phyloP scores from a whole-genome alignment of 2,113 vertebrate genomes.

The Poicephalus gulielmi region DNA sequence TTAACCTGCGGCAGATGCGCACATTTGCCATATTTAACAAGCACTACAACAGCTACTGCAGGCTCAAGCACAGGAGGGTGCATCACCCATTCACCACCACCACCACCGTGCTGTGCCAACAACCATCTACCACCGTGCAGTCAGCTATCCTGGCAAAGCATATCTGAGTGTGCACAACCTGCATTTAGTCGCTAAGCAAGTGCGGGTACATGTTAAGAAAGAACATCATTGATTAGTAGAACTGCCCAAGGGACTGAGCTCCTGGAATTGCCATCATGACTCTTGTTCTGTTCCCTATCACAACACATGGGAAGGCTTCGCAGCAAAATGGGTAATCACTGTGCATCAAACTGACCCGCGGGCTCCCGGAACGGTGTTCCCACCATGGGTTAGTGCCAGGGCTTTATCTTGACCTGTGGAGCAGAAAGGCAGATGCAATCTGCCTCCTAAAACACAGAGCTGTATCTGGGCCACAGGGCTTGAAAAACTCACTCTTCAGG shows the following conservation, averaged over 20 bases:
- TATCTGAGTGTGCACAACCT: not conserved
- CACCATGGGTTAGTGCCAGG: not conserved
- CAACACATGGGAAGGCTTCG: not conserved
- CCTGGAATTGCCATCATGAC: not conserved
- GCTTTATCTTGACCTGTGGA: constrained; percentile 13
- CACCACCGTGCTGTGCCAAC: not conserved
- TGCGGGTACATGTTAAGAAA: not conserved
- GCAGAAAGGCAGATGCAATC: constrained; percentile 42
- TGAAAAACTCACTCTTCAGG: constrained; percentile 53
- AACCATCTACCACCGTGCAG: not conserved
- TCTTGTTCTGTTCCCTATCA: not conserved
- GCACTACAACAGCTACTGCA: not conserved
- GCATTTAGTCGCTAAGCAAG: not conserved
- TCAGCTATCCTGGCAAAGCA: not conserved
- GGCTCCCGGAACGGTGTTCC: not conserved
- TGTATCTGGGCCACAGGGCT: not conserved
- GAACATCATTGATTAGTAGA: not conserved
- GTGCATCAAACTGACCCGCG: not conserved
- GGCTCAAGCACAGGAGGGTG: not conserved
- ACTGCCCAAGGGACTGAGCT: not conserved
- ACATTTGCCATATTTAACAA: not conserved
- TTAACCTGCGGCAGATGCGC: not conserved
- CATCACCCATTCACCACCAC: not conserved
- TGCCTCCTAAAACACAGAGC: constrained; percentile 21
- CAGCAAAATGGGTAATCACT: not conserved